Evolutionary conservation across 2,888 invertebrate genomes (phyloP).

Genomic region (Drosophila colorata): DNA sequence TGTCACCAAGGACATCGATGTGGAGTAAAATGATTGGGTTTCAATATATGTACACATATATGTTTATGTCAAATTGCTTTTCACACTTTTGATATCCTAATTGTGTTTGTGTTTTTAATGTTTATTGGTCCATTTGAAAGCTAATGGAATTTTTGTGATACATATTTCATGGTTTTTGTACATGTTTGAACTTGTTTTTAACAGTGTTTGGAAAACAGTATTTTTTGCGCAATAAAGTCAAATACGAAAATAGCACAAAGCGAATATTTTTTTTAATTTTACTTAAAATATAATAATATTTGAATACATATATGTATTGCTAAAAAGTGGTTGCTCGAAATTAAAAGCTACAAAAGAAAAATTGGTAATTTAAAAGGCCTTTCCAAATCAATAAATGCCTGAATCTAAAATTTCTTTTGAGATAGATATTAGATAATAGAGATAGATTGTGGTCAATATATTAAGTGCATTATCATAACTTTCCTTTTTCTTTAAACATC

Average conservation of each 20-base stretch:
- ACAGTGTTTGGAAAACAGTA: conserved; percentile 54
- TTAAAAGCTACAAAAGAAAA: too few species aligned
- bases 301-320: too few species aligned
- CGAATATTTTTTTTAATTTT: not conserved
- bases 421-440: too few species aligned
- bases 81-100: conserved; percentile 26
- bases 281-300: not conserved
- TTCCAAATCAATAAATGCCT: too few species aligned
- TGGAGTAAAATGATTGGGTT: conserved; percentile 78
- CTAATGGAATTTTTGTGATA: conserved; percentile 67
- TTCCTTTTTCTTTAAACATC: too few species aligned
- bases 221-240: conserved; percentile 67
- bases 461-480: too few species aligned
- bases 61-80: conserved; percentile 32
- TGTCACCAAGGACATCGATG: conserved; percentile 88
- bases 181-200: conserved; percentile 37
- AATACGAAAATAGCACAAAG: conserved; percentile 6
- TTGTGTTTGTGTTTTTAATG: conserved; percentile 25
- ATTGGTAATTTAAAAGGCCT: too few species aligned
- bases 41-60: not conserved
- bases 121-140: conserved; percentile 39
- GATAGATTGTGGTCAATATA: too few species aligned
- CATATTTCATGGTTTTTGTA: conserved; percentile 51
- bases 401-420: too few species aligned
- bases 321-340: too few species aligned